Percentiles rank a stretch among this genome's conserved stretches.
Conservation (phyloP, 2,888 invertebrate genomes). For the Nephrocerus scutellatus region DNA sequence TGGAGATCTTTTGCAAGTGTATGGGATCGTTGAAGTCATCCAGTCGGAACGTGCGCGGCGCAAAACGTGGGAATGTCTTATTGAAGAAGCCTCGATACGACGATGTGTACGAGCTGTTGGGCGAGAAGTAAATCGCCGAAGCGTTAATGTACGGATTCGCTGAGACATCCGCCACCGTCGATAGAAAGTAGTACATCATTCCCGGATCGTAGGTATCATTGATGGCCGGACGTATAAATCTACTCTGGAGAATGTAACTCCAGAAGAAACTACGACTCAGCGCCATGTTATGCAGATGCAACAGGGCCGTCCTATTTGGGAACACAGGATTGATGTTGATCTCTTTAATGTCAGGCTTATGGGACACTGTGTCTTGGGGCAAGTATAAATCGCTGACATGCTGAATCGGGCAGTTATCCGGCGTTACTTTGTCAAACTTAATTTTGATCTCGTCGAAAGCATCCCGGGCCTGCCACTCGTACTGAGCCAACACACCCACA, state of each 20-base stretch:
- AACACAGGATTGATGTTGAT: slow-evolving; percentile 90
- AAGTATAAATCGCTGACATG: slow-evolving; percentile 77
- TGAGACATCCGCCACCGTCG: slow-evolving; percentile 90
- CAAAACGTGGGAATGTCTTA: slow-evolving; percentile 88
- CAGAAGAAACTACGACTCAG: slow-evolving; percentile 91
- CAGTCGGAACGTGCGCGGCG: slow-evolving; percentile 82
- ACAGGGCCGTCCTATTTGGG: slow-evolving; percentile 85
- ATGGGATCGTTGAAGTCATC: slow-evolving; percentile 96
- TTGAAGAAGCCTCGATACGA: slow-evolving; percentile 95
- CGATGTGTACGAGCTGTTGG: slow-evolving; percentile 88
- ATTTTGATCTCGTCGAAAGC: slow-evolving; percentile 81
- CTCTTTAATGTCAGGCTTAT: slow-evolving; percentile 87
- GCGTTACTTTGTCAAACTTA: slow-evolving; percentile 73
- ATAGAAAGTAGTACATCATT: slow-evolving; percentile 95
- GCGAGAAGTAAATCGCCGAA: slow-evolving; percentile 88
- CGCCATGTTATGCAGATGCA: slow-evolving; percentile 96
- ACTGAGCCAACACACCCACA: slow-evolving; percentile 72
- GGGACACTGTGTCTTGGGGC: slow-evolving; percentile 78
- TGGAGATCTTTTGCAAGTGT: slow-evolving; percentile 89
- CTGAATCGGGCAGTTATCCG: slow-evolving; percentile 84
- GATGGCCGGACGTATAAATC: slow-evolving; percentile 82
- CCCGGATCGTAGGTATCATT: slow-evolving; percentile 94
- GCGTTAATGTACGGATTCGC: slow-evolving; percentile 87
- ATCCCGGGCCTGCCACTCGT: slow-evolving; percentile 88
- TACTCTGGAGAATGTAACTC: slow-evolving; percentile 86